phyloP scores from a whole-genome alignment of 1,140 invertebrate genomes.

The Amyelois transitella region DNA sequence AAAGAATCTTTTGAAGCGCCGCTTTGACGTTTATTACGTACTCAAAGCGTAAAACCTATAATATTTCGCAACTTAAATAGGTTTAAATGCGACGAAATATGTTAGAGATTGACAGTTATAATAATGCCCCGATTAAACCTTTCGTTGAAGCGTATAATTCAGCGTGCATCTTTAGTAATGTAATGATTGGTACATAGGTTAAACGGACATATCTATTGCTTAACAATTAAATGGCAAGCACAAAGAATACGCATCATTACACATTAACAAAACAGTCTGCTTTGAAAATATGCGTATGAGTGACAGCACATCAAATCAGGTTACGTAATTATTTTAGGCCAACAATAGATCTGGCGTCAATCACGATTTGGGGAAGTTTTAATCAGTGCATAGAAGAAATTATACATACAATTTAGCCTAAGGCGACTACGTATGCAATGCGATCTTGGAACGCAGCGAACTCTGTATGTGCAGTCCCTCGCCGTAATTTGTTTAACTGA shows the following conservation, averaged over 20 bases:
- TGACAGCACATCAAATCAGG: constrained; percentile 58
- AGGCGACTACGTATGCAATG: constrained; percentile 16
- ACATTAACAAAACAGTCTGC: constrained; percentile 59
- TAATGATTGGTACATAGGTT: constrained; percentile 42
- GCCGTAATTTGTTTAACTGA: no score
- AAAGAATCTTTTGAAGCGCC: not conserved
- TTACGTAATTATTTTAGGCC: constrained; percentile 51
- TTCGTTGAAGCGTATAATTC: constrained; percentile 20
- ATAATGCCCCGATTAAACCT: constrained; percentile 14
- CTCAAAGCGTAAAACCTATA: not conserved
- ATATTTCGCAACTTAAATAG: constrained; percentile 4
- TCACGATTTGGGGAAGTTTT: constrained; percentile 65
- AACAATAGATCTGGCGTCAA: constrained; percentile 58
- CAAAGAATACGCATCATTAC: constrained; percentile 61
- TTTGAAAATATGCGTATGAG: constrained; percentile 56
- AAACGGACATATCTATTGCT: constrained; percentile 51
- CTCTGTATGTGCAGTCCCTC: no score
- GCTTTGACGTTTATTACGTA: not conserved
- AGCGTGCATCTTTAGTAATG: constrained; percentile 22
- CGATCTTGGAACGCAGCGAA: not conserved
- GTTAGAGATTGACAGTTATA: constrained; percentile 10
- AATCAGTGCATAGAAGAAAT: constrained; percentile 68
- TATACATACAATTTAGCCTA: constrained; percentile 25
- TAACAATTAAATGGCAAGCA: constrained; percentile 67
- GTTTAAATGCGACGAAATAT: not conserved